phyloP scores from a whole-genome alignment of 2,113 vertebrate species.

The Ranitomeya variabilis region DNA sequence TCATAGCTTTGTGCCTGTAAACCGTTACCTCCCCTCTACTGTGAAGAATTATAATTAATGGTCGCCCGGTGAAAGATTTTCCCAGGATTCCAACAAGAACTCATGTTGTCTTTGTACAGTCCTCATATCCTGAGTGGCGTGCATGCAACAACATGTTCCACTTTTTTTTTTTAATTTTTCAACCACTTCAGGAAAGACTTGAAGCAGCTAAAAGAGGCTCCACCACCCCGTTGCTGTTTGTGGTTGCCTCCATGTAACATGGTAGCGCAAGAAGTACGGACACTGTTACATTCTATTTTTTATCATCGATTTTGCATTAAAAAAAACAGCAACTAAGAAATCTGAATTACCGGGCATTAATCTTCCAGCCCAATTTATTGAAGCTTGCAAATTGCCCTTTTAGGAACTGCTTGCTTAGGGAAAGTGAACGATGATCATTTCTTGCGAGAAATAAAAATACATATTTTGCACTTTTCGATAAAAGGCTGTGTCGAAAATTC shows the following conservation, averaged over 20 bases:
- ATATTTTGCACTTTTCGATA: neutral
- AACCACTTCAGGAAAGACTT: no score
- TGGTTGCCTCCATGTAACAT: neutral
- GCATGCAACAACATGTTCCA: no score
- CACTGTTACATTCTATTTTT: neutral
- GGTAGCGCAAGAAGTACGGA: neutral
- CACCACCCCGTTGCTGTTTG: neutral
- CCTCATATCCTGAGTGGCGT: no score
- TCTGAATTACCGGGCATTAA: neutral
- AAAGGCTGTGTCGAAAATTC: neutral
- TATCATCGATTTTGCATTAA: neutral
- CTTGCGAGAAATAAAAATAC: neutral
- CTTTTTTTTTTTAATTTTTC: no score
- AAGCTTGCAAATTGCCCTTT: constrained; percentile 24
- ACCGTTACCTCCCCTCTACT: no score
- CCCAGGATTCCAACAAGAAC: no score
- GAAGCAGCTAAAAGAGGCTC: no score
- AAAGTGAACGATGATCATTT: neutral
- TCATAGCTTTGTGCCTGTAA: no score
- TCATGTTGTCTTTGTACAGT: no score
- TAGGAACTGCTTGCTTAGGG: constrained; percentile 6
- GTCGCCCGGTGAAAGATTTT: no score
- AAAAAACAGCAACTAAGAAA: neutral
- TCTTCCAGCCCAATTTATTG: neutral
- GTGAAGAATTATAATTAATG: no score